These are phyloP conservation scores for Drosophila gunungcola DNA, from an alignment of 1,140 invertebrate genomes.

Conservation along the genomic window DNA sequence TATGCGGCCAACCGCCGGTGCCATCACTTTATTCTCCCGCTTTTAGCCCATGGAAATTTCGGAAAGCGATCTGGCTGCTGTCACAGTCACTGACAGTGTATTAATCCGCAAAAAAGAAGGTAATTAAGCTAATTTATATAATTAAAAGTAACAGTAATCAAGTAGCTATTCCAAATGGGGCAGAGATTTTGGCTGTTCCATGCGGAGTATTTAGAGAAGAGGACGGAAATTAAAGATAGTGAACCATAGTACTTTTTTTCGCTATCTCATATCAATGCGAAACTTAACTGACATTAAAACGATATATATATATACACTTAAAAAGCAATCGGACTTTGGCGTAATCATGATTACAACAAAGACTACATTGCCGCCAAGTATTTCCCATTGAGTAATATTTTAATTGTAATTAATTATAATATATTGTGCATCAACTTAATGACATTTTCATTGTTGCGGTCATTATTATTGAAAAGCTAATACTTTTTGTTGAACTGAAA, in stretches of 20 bases:
- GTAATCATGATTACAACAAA: background rate
- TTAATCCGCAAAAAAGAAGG: slow-evolving; percentile 10
- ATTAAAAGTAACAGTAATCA: slow-evolving; percentile 52
- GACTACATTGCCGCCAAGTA: too few species aligned
- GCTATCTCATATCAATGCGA: too few species aligned
- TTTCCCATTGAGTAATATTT: too few species aligned
- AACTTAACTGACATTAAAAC: too few species aligned
- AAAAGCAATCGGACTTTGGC: background rate
- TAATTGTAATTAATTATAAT: too few species aligned
- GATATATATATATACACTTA: too few species aligned
- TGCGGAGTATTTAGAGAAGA: background rate
- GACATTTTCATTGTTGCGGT: too few species aligned
- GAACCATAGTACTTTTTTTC: too few species aligned
- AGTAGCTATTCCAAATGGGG: slow-evolving; percentile 41
- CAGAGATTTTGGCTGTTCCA: background rate
- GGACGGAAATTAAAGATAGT: too few species aligned
- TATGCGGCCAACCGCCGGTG: slow-evolving; percentile 76
- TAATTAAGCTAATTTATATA: slow-evolving; percentile 56
- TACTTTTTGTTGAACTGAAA: too few species aligned
- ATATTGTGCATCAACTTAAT: too few species aligned
- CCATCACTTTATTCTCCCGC: slow-evolving; percentile 20
- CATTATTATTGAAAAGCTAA: too few species aligned
- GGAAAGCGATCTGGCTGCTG: slow-evolving; percentile 23
- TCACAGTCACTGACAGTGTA: background rate
- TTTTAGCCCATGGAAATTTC: slow-evolving; percentile 16